Base-by-base conservation (phyloP, 2,797 vertebrate species). In the Chanos chanos region DNA sequence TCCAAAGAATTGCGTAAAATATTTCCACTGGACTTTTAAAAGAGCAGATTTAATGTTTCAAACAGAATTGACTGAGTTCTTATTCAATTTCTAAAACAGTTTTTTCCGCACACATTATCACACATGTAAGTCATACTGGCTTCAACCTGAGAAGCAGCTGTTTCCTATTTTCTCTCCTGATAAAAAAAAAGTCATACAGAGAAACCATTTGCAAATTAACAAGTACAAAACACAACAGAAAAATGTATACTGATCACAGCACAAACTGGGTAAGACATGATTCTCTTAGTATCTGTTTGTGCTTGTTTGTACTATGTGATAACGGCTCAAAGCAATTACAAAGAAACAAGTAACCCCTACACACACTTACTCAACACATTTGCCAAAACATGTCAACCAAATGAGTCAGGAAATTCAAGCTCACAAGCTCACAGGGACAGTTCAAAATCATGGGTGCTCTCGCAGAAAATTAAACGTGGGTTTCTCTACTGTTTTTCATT, bases 91-190 rank as follows among this genome's bases (percentile, higher is more conserved):
- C 65, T 45, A 52, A 22, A 44, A n/a, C 57, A 45, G 47, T 62
- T 54, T 66, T 70, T 63, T 66, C 28, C 27, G n/a, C n/a, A 44
- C 53, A 64, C 62, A 66, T 27, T 39, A 68, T 64, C 62, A 61
- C 81, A 85, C 64, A 76, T 81, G 82, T 75, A 78, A 77, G 61
- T 65, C 16, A 50, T 85, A 78, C 76, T 8, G 44, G 28, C 39
- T 49, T 61, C 65, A 79, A 82, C 78, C 71, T 78, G 71, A 62
- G 47, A 48, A 66, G 73, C 80, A 77, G 74, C 78, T 81, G 79
- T 73, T 81, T 73, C 49, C 57, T 49, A 65, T 43, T 13, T 57
- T 60, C 66, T 51, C 68, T 68, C 64, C 50, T 61, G 66, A 52
- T 62, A 70, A 68, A 59, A 74, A 66, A 75, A 73, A 76, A 77